Evolutionary conservation across 2,797 vertebrate species (phyloP).

Genomic region (Carduelis carduelis): DNA sequence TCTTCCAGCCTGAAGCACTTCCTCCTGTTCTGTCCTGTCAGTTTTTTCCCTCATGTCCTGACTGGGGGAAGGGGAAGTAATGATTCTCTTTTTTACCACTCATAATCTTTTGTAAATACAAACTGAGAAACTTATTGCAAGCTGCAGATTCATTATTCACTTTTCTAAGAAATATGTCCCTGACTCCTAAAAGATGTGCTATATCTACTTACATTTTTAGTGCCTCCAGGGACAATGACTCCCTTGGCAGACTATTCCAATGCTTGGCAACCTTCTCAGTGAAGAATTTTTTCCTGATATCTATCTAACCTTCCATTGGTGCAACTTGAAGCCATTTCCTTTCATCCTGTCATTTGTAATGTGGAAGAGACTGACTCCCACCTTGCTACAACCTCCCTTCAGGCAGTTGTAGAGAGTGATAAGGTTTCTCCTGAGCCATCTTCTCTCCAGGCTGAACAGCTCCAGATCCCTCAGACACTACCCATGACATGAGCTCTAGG

Average conservation of each 20-base stretch:
- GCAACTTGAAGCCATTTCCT: neutral
- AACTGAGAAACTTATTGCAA: slow-evolving; percentile 28
- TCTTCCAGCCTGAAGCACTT: neutral
- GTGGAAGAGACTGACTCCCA: neutral
- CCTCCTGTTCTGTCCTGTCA: neutral
- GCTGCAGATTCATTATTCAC: neutral
- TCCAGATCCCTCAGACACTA: neutral
- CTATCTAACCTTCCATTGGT: neutral
- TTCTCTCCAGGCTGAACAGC: neutral
- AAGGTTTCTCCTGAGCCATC: neutral
- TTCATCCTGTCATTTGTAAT: neutral
- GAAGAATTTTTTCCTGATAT: neutral
- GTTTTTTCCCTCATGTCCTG: neutral
- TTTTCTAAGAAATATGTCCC: neutral
- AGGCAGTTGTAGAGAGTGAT: neutral
- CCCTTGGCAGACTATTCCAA: neutral
- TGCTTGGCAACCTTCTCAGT: neutral
- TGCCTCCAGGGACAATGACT: neutral
- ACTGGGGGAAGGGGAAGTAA: neutral
- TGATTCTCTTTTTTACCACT: neutral
- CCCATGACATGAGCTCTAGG: neutral
- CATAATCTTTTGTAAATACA: slow-evolving; percentile 43
- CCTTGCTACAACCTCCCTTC: neutral
- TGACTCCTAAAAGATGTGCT: neutral
- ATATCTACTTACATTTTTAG: neutral